Evolutionary conservation across 2,113 vertebrate genomes (phyloP).

Genomic region (Ovis aries): DNA sequence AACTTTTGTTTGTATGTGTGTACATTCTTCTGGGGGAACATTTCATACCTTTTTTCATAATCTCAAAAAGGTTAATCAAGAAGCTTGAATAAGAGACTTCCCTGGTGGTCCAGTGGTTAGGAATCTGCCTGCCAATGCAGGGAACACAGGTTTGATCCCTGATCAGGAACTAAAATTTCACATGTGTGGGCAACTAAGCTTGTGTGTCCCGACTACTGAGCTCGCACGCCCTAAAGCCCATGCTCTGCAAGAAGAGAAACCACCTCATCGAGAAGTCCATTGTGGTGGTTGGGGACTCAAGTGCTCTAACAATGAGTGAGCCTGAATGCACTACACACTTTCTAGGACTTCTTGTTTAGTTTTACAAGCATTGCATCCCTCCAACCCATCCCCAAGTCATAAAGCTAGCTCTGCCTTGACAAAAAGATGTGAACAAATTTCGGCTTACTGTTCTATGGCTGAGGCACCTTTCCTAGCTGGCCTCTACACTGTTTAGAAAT

Average conservation of each 20-base stretch:
- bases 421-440: not conserved
- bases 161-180: not conserved
- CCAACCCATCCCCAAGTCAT: not conserved
- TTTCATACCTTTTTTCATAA: not conserved
- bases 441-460: not conserved
- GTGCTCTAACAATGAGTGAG: not conserved
- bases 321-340: not conserved
- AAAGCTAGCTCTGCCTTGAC: not conserved
- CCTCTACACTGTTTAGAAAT: not conserved
- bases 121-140: not conserved
- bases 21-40: not conserved
- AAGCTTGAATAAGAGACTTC: not conserved
- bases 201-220: not conserved
- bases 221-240: not conserved
- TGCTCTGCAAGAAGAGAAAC: not conserved
- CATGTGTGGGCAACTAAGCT: not conserved
- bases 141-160: not conserved
- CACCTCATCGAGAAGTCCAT: not conserved
- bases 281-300: not conserved
- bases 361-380: not conserved
- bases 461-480: not conserved
- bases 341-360: not conserved
- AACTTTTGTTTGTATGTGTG: not conserved
- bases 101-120: not conserved
- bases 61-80: conserved; percentile 31